Conservation (phyloP, 1,140 invertebrate genomes). For the Coenobita brevimanus region DNA sequence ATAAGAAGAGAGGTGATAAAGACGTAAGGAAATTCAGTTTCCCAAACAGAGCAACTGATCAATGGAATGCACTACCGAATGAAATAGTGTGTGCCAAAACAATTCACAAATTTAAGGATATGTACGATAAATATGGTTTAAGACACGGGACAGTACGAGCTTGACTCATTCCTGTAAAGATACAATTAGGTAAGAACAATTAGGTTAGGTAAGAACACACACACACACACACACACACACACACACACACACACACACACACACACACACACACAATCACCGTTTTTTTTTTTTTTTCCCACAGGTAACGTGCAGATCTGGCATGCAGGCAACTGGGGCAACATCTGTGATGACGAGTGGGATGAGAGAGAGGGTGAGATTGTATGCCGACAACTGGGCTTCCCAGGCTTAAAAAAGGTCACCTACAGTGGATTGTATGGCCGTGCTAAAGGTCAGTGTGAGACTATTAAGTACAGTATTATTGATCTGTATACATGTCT, state of each 20-base stretch:
- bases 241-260: neutral
- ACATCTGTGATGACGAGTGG: conserved; percentile 95
- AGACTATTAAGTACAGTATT: neutral
- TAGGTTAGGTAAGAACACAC: no score
- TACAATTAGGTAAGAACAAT: no score
- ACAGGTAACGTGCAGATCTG: conserved; percentile 91
- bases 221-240: conserved; percentile 1
- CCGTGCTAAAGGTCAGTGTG: conserved; percentile 81
- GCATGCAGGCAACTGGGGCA: conserved; percentile 89
- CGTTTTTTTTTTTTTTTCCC: neutral
- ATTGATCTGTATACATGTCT: neutral
- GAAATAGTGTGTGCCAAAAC: no score
- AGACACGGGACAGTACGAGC: no score
- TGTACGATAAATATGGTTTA: no score
- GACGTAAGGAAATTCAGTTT: no score
- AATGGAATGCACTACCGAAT: no score
- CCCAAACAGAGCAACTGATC: no score
- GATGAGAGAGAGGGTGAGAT: conserved; percentile 86
- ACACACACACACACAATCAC: no score
- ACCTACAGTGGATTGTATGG: conserved; percentile 86
- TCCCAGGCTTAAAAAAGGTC: conserved; percentile 74
- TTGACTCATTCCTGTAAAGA: no score
- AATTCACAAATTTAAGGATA: no score
- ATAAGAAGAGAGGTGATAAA: no score
- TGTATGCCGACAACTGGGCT: conserved; percentile 87